These are phyloP conservation scores for Lepilemur septentrionalis DNA, from an alignment of 2,797 vertebrate genomes.

Conservation along the genomic window DNA sequence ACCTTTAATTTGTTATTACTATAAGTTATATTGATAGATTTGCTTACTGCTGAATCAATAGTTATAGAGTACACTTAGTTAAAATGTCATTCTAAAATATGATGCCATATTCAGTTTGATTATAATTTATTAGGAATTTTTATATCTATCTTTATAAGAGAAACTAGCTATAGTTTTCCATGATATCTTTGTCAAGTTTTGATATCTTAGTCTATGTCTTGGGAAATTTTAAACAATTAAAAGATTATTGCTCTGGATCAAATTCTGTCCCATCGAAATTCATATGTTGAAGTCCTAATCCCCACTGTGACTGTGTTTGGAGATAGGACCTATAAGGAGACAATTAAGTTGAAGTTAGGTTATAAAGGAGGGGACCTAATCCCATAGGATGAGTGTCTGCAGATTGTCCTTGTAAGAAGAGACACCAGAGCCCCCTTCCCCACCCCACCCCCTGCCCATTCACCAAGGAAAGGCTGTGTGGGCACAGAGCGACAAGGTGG, in stretches of 20 bases:
- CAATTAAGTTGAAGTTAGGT: neutral
- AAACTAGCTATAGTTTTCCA: neutral
- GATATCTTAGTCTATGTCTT: neutral
- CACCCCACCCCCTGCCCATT: neutral
- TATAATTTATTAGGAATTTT: neutral
- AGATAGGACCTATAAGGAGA: neutral
- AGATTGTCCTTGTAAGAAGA: neutral
- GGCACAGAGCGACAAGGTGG: no score
- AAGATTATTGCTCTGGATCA: neutral
- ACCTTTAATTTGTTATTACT: neutral
- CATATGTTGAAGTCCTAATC: neutral
- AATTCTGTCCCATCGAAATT: neutral
- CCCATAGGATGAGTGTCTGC: neutral
- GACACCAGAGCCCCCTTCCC: neutral
- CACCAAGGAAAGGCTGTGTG: neutral
- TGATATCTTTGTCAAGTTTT: neutral
- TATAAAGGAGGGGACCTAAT: neutral
- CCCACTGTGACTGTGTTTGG: neutral
- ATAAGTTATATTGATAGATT: conserved; percentile 1
- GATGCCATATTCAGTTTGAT: neutral
- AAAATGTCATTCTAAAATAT: neutral
- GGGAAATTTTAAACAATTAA: neutral
- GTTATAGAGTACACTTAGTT: neutral
- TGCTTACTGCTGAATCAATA: neutral
- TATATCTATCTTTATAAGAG: neutral